Base-by-base conservation (phyloP, 2,888 invertebrate species). In the Chironomus tentans region DNA sequence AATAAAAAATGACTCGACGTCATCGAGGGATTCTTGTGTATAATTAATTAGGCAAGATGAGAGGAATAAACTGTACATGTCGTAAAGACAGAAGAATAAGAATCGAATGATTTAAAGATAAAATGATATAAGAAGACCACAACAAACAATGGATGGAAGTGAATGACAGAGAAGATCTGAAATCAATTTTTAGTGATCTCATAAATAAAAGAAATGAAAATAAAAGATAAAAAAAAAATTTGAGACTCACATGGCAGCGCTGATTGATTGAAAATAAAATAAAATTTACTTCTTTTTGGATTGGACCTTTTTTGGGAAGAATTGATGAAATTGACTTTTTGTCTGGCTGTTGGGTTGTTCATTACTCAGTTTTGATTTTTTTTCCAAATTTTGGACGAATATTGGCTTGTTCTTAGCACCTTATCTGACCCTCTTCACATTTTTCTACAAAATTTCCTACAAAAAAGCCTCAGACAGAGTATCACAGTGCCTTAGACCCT, bases 241-340 rank as follows among this genome's bases (percentile, higher is more conserved):
- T 56, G 56, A 56, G 18, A 18, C 56, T 15, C 56, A 56, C 65
- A 24, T 65, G 38, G 38, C 38, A 38, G 2, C 13, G 65, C 13
- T 65, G 65, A 65, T 65, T 65, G 65, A 65, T 65, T 65, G 65
- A 21, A 65, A 65, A 21, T 65, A 21, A 65, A 65, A 65, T 24
- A 65, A 65, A 65, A 24, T 21, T 65, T 65, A 24, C 21, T 65
- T 65, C 50, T 50, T 50, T 50, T 50, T 50, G 50, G 50, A 21
- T 65, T 65, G 21, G 13, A 18, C 7, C 18, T 56, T 56, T 56
- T 56, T 6, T 3, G 56, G 2, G 10, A 28, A 5, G 24, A 28
- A 28, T 28, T 6, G 28, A 5, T 28, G 3, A 6, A 28, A 5
- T 38, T 38, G 38, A 38, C 10, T 38, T 38, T 38, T 38, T 38